A percentile compares a stretch with the other conserved stretches of the same genome.
phyloP scores from a whole-genome alignment of 2,888 invertebrate genomes.

The Rapana venosa region DNA sequence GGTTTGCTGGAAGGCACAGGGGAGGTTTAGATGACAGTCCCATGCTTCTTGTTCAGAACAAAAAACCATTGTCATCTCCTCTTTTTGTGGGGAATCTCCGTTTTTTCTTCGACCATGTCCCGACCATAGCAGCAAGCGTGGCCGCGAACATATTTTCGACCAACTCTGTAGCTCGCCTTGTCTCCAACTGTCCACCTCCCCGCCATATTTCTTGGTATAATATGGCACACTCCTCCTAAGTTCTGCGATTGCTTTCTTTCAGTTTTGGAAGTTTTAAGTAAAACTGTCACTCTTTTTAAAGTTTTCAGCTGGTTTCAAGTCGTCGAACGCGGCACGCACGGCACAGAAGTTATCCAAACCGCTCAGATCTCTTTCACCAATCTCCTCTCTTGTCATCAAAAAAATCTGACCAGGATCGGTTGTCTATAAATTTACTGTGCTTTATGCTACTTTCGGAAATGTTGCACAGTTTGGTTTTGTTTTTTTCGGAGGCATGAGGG shows the following conservation, averaged over 20 bases:
- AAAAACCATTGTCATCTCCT: not conserved
- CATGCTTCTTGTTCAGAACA: constrained; percentile 40
- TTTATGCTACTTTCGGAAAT: constrained; percentile 41
- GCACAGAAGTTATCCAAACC: not conserved
- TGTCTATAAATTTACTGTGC: constrained; percentile 46
- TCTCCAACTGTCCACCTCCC: constrained; percentile 17
- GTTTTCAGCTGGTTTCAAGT: constrained; percentile 59
- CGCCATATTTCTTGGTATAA: constrained; percentile 69
- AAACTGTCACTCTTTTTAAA: constrained; percentile 73
- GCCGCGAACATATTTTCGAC: constrained; percentile 47
- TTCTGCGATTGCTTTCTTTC: constrained; percentile 75
- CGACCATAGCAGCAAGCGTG: constrained; percentile 38
- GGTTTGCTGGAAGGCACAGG: constrained; percentile 40
- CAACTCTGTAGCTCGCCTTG: constrained; percentile 14
- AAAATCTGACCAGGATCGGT: constrained; percentile 45
- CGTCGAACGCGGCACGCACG: constrained; percentile 39
- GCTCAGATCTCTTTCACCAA: not conserved
- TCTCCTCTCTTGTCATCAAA: constrained; percentile 39
- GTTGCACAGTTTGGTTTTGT: constrained; percentile 66
- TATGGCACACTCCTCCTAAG: constrained; percentile 71
- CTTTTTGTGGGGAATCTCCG: constrained; percentile 8
- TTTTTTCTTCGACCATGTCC: constrained; percentile 29
- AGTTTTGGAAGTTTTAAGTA: constrained; percentile 71
- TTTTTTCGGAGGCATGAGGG: constrained; percentile 70
- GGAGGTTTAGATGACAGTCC: constrained; percentile 55